phyloP scores from a whole-genome alignment of 2,888 invertebrate genomes.

The Pseudococcus jackbeardsleyi region DNA sequence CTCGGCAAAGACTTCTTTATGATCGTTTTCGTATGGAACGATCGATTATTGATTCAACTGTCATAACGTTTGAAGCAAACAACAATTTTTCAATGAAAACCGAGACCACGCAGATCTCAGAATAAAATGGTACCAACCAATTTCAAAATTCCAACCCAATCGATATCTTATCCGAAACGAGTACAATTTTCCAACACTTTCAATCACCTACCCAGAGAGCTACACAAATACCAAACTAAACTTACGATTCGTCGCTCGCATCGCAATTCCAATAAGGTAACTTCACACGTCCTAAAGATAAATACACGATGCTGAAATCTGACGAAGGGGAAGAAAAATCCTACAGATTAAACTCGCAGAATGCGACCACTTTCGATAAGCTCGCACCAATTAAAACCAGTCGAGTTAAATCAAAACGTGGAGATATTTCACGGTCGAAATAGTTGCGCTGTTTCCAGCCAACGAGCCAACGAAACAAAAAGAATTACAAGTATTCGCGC shows the following conservation, averaged over 20 bases:
- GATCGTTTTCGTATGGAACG: too few relatives aligned
- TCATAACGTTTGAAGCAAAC: too few relatives aligned
- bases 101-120: too few relatives aligned
- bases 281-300: neutral
- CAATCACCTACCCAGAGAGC: too few relatives aligned
- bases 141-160: too few relatives aligned
- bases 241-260: neutral
- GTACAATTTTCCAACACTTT: too few relatives aligned
- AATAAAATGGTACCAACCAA: too few relatives aligned
- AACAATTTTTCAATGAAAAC: too few relatives aligned
- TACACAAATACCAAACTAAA: neutral
- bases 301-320: neutral
- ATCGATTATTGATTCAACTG: too few relatives aligned
- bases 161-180: too few relatives aligned
- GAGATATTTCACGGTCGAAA: neutral
- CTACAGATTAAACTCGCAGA: neutral
- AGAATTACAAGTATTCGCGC: constrained; percentile 36
- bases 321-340: neutral
- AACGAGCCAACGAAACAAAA: neutral
- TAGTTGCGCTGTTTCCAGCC: neutral
- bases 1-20: too few relatives aligned
- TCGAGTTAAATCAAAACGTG: constrained; percentile 22
- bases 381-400: constrained; percentile 1
- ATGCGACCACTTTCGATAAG: constrained; percentile 17
- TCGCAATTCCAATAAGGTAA: neutral